A percentile compares a stretch with the other conserved stretches of the same genome.
phyloP scores from a whole-genome alignment of 2,797 vertebrate species.

The Brotula barbata region DNA sequence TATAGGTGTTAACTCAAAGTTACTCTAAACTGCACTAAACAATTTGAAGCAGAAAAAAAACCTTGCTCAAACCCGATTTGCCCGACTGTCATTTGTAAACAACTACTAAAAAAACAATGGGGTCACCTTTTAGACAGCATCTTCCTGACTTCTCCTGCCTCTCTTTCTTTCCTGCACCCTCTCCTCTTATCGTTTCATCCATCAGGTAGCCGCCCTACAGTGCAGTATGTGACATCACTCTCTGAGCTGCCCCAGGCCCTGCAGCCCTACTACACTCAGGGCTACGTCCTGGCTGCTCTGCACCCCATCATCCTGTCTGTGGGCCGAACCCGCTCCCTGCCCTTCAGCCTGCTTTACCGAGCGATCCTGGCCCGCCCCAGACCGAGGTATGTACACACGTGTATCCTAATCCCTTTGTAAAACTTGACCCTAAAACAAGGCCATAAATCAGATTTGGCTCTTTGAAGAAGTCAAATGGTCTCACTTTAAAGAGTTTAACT shows the following conservation, averaged over 20 bases:
- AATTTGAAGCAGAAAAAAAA: too few species aligned
- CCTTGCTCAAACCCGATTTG: too few species aligned
- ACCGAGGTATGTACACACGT: conserved; percentile 78
- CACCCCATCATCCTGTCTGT: conserved; percentile 91
- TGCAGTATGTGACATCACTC: conserved; percentile 89
- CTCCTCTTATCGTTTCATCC: not conserved
- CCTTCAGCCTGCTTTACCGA: conserved; percentile 90
- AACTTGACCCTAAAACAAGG: not conserved
- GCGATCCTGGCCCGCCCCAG: conserved; percentile 86
- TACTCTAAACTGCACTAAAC: too few species aligned
- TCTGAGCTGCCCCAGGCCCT: conserved; percentile 87
- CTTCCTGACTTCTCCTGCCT: not conserved
- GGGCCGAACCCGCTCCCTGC: conserved; percentile 81
- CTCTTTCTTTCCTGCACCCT: not conserved
- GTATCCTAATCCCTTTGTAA: not conserved
- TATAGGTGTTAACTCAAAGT: too few species aligned
- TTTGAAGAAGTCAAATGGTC: not conserved
- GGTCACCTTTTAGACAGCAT: too few species aligned
- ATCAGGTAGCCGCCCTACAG: conserved; percentile 84
- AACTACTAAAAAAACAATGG: too few species aligned
- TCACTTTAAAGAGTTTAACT: not conserved
- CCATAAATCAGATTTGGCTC: too few species aligned
- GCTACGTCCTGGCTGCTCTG: conserved; percentile 86
- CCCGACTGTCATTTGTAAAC: too few species aligned
- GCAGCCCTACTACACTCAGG: conserved; percentile 90